A percentile compares a stretch with the other conserved stretches of the same genome.
Conservation (phyloP, 2,113 vertebrate genomes). For the Dromas ardeola region DNA sequence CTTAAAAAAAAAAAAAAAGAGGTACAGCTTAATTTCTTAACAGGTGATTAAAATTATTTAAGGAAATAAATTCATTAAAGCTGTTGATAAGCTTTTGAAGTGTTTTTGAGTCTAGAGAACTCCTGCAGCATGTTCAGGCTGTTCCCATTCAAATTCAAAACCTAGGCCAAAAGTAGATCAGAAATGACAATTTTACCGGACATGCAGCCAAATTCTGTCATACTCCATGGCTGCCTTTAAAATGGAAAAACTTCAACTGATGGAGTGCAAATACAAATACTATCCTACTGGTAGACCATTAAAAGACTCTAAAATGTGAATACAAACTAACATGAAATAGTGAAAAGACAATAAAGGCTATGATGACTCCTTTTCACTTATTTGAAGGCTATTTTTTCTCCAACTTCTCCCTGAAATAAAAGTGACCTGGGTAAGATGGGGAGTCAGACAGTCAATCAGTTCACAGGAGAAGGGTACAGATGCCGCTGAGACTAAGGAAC, state of each 20-base stretch:
- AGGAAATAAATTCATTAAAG: conserved; percentile 82
- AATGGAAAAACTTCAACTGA: background rate
- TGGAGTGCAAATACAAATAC: background rate
- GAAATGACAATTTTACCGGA: background rate
- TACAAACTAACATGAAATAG: background rate
- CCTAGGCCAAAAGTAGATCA: conserved; percentile 50
- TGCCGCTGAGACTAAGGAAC: background rate
- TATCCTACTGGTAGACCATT: background rate
- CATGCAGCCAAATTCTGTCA: background rate
- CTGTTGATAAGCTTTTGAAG: conserved; percentile 80
- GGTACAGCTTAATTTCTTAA: conserved; percentile 63
- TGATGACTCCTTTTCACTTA: background rate
- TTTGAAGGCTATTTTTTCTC: background rate
- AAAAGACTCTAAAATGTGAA: background rate
- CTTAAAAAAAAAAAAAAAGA: background rate
- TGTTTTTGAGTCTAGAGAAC: conserved; percentile 73
- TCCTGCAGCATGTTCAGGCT: conserved; percentile 80
- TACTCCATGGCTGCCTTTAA: background rate
- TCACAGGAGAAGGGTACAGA: background rate
- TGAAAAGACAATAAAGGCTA: background rate
- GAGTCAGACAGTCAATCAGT: background rate
- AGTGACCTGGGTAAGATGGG: background rate
- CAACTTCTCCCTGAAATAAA: background rate
- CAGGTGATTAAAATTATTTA: conserved; percentile 83
- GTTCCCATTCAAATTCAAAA: conserved; percentile 85